Percentiles rank a stretch among this genome's conserved stretches.
Evolutionary conservation across 2,888 invertebrate species (phyloP).

Genomic region (Zelleria hepariella): DNA sequence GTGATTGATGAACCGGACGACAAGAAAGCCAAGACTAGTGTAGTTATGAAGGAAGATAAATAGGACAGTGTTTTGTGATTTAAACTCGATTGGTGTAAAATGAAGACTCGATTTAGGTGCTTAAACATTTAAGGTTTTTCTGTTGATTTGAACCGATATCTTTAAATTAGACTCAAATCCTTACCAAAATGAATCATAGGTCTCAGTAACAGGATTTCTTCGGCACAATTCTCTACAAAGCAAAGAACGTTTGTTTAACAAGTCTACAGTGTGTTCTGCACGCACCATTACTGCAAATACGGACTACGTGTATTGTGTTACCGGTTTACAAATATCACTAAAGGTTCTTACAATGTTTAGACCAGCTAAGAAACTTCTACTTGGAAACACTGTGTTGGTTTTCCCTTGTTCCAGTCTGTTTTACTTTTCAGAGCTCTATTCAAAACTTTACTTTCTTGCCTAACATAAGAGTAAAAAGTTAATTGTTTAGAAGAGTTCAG

Average conservation of each 20-base stretch:
- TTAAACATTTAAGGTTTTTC: too few species aligned
- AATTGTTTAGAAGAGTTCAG: neutral
- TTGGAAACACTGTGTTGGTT: neutral
- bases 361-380: neutral
- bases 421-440: neutral
- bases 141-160: too few species aligned
- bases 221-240: neutral
- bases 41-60: neutral
- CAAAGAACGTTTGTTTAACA: constrained; percentile 19
- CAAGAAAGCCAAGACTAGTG: too few species aligned
- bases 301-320: constrained; percentile 49
- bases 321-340: constrained; percentile 20
- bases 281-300: constrained; percentile 35
- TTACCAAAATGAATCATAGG: too few species aligned
- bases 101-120: too few species aligned
- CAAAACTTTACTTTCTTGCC: neutral
- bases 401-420: neutral
- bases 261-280: constrained; percentile 42
- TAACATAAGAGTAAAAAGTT: neutral
- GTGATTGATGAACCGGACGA: too few species aligned
- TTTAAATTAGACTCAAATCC: too few species aligned
- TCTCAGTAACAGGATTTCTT: too few species aligned
- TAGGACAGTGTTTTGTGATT: too few species aligned
- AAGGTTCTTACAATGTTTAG: neutral
- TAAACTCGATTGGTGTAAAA: too few species aligned